phyloP scores from a whole-genome alignment of 2,113 vertebrate genomes.

The Grallaria varia region DNA sequence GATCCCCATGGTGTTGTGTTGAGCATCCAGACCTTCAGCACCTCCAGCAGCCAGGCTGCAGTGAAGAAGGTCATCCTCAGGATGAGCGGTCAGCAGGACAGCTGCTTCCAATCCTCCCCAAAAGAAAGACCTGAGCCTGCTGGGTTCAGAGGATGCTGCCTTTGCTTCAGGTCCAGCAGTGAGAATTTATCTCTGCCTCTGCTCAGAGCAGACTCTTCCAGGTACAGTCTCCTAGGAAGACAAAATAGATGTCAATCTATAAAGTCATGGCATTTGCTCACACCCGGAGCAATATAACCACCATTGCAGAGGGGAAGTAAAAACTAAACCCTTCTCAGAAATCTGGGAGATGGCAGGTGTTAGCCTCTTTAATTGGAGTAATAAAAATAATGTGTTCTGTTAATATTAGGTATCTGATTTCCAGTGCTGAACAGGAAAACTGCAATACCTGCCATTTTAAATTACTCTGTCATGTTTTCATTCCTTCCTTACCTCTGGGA shows the following conservation, averaged over 20 bases:
- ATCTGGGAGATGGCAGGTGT: conserved; percentile 51
- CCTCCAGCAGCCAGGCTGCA: not conserved
- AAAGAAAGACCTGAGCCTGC: not conserved
- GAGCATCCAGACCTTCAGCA: not conserved
- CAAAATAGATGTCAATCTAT: conserved; percentile 31
- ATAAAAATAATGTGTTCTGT: conserved; percentile 67
- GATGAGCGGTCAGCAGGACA: not conserved
- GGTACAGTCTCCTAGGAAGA: not conserved
- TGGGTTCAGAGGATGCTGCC: not conserved
- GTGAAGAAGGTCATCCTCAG: accelerated
- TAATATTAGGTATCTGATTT: conserved; percentile 72
- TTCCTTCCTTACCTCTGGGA: conserved; percentile 66
- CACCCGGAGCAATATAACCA: conserved; percentile 9
- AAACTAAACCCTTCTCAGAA: conserved; percentile 53
- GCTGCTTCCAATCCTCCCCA: not conserved
- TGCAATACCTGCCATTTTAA: conserved; percentile 75
- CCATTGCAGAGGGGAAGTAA: conserved; percentile 14
- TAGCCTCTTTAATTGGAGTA: conserved; percentile 53
- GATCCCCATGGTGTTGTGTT: accelerated
- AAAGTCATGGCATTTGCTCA: conserved; percentile 29
- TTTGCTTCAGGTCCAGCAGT: not conserved
- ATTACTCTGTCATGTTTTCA: conserved; percentile 77
- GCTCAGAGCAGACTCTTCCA: not conserved
- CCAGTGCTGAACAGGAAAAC: conserved; percentile 63
- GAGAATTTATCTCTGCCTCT: not conserved